Evolutionary conservation across 2,888 invertebrate species (phyloP).

Genomic region (Idaea aversata): DNA sequence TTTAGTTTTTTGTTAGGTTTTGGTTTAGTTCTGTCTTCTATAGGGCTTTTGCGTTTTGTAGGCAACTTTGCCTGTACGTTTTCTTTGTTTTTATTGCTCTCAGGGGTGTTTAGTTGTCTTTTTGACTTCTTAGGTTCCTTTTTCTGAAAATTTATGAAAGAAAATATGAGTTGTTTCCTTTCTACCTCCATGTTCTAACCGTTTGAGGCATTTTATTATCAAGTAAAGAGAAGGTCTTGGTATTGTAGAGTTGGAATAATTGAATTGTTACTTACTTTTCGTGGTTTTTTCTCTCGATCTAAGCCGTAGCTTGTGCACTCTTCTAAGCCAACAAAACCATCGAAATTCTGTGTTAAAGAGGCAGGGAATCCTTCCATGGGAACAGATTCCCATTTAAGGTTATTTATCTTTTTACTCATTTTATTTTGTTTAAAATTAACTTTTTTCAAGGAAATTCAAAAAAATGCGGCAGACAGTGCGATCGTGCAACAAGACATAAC

Average conservation of each 20-base stretch:
- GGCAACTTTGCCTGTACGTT: slow-evolving; percentile 23
- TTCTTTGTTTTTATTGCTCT: slow-evolving; percentile 35
- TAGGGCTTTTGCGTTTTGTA: slow-evolving; percentile 28
- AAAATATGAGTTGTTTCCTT: not conserved
- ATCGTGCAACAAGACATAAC: not conserved
- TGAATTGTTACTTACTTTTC: slow-evolving; percentile 49
- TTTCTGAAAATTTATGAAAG: not conserved
- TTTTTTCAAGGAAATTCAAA: not conserved
- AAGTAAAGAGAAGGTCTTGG: not conserved
- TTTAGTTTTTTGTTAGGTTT: slow-evolving; percentile 45
- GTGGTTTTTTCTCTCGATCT: slow-evolving; percentile 54
- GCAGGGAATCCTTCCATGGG: slow-evolving; percentile 80
- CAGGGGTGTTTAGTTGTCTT: slow-evolving; percentile 20
- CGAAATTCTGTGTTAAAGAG: slow-evolving; percentile 68
- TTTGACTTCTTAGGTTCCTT: not conserved
- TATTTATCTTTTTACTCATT: slow-evolving; percentile 66
- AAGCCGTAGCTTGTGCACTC: slow-evolving; percentile 86
- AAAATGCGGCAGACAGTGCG: not conserved
- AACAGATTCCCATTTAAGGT: slow-evolving; percentile 83
- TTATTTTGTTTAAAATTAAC: slow-evolving; percentile 12
- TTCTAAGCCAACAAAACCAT: slow-evolving; percentile 88
- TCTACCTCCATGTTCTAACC: too few relatives aligned
- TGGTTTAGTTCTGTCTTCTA: slow-evolving; percentile 30
- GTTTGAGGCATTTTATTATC: not conserved
- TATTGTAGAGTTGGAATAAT: not conserved